Percentiles rank a stretch among this genome's conserved stretches.
Evolutionary conservation across 2,888 invertebrate species (phyloP).

Genomic region (Lycophotia porphyrea): DNA sequence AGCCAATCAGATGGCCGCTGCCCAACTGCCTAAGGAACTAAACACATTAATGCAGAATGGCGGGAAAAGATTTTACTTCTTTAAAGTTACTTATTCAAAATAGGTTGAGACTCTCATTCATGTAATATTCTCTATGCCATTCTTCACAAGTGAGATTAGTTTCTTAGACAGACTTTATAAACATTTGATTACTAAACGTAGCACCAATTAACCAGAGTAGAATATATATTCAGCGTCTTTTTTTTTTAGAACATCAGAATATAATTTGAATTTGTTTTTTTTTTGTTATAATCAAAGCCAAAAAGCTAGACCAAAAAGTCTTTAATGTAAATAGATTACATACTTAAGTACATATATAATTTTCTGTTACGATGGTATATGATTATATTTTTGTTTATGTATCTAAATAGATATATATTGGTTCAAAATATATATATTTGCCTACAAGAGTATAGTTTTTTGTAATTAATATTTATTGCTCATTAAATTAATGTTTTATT

Average conservation of each 20-base stretch:
- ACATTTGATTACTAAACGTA: not conserved
- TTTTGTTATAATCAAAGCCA: not conserved
- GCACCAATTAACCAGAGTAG: constrained; percentile 1
- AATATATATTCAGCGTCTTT: not conserved
- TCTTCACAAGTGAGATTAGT: not conserved
- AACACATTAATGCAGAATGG: not conserved
- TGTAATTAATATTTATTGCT: constrained; percentile 44
- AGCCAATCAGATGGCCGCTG: constrained; percentile 46
- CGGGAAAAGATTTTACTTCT: not conserved
- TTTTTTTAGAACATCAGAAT: not conserved
- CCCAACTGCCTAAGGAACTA: constrained; percentile 1
- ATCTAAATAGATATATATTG: constrained; percentile 29
- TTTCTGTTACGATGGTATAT: constrained; percentile 23
- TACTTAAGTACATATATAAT: constrained; percentile 25
- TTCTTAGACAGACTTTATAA: not conserved
- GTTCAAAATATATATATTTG: constrained; percentile 41
- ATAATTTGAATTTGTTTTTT: not conserved
- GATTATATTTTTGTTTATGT: constrained; percentile 11
- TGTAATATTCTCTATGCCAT: not conserved
- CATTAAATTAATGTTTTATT: constrained; percentile 32
- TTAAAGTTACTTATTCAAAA: not conserved
- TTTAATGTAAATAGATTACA: constrained; percentile 16
- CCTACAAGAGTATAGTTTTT: constrained; percentile 40
- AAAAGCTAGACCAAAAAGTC: constrained; percentile 13
- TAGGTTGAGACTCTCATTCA: not conserved